A percentile compares a stretch with the other conserved stretches of the same genome.
Evolutionary conservation across 2,113 vertebrate genomes (phyloP).

Genomic region (Scopus umbretta): DNA sequence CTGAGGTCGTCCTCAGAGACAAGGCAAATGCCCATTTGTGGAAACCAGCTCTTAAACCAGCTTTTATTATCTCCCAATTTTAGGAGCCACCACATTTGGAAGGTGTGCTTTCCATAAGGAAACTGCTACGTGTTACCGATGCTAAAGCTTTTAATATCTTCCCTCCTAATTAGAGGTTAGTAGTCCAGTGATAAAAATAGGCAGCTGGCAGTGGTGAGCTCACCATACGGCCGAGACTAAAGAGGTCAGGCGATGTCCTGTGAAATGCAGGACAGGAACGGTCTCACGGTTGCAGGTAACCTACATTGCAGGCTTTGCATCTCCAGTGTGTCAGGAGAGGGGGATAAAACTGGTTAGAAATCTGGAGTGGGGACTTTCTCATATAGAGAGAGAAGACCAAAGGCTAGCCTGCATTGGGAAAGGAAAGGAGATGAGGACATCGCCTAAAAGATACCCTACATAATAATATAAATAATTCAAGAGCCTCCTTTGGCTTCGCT

Average conservation of each 20-base stretch:
- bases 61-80: neutral
- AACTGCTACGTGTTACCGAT: neutral
- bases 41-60: neutral
- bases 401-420: neutral
- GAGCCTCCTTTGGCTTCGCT: neutral
- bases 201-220: neutral
- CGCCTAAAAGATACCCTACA: neutral
- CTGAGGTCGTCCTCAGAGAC: neutral
- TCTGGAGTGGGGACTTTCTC: neutral
- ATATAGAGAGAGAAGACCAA: neutral
- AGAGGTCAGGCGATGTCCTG: neutral
- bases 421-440: neutral
- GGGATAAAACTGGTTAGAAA: neutral
- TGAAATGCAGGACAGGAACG: neutral
- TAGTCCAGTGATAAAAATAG: slow-evolving; percentile 45
- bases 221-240: neutral
- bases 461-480: neutral
- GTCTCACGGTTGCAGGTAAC: neutral
- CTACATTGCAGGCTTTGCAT: neutral
- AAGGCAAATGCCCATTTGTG: neutral
- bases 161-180: slow-evolving; percentile 46
- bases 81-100: neutral
- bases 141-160: slow-evolving; percentile 23
- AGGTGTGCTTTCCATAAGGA: neutral
- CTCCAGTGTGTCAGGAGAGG: accelerated